Evolutionary conservation across 2,888 invertebrate species (phyloP), one percentile per base, ranked within the genome.

Genomic region (Galeruca laticollis): DNA sequence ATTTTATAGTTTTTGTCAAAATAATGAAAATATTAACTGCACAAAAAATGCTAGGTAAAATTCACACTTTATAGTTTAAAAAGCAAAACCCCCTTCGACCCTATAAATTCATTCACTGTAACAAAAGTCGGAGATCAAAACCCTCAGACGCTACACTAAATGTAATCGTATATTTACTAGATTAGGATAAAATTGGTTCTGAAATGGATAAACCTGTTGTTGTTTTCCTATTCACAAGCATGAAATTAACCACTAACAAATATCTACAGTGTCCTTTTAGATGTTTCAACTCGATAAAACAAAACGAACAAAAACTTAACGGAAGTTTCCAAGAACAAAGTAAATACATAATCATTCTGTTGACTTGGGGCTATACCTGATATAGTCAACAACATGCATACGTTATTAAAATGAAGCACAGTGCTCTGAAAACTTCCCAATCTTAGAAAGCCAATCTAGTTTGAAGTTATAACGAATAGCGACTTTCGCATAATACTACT

Each of bases 291-390:
- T 43, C 15, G n/a, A 47, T 47, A 1, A 6, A 47, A 47, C 15
- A 8, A 15, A 9, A 47, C 18, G 18, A 47, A 47, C 15, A 8
- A 15, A 43, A 47, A 47, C 9, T 47, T 9, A 8, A 18, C n/a
- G 18, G 15, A 47, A 47, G 47, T 47, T 47, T 47, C 47, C 18
- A 18, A 47, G 8, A 47, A 47, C 15, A 47, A 47, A 47, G 47
- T 47, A 5, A 15, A 15, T 47, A 47, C 47, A 47, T 18, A 47
- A 47, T 47, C 15, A 47, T 47, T 18, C 15, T 47, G 47, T 47
- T 47, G 47, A 47, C 47, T 47, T 47, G 15, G 47, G 47, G 47
- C 47, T 18, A 47, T 15, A 47, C 18, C 47, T 47, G 18, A 47
- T 47, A 26, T 26, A 47, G 15, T 47, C 18, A 15, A 47, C 9